A percentile compares a stretch with the other conserved stretches of the same genome.
phyloP scores from a whole-genome alignment of 2,888 invertebrate genomes.

The Erebia aethiops region DNA sequence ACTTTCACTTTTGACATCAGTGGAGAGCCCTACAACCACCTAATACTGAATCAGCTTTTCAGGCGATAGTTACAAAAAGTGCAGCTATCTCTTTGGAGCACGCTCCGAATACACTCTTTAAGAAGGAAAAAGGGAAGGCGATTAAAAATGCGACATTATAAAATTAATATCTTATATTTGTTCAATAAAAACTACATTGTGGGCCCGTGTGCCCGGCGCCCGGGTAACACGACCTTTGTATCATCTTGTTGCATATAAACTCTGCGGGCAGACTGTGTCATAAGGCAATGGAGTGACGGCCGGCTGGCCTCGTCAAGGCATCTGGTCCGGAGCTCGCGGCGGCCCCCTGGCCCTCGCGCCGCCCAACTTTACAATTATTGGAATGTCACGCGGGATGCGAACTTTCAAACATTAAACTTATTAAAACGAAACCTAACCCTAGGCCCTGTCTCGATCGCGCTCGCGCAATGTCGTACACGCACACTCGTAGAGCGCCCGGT shows the following conservation, averaged over 20 bases:
- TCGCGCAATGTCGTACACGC: constrained; percentile 67
- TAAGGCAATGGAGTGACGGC: constrained; percentile 76
- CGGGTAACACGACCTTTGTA: constrained; percentile 83
- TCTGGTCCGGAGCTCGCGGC: constrained; percentile 60
- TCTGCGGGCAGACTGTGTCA: constrained; percentile 83
- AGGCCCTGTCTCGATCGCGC: constrained; percentile 65
- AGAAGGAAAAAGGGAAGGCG: constrained; percentile 8
- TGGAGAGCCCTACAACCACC: too few species aligned
- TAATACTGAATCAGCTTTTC: too few species aligned
- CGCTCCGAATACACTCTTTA: neutral
- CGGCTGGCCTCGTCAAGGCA: constrained; percentile 66
- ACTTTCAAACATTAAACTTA: constrained; percentile 68
- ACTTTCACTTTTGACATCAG: too few species aligned
- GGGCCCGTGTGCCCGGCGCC: constrained; percentile 82
- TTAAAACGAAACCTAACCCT: constrained; percentile 74
- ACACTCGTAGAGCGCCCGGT: constrained; percentile 57
- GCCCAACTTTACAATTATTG: constrained; percentile 75
- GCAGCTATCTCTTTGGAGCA: too few species aligned
- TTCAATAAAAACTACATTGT: constrained; percentile 83
- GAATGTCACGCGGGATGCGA: constrained; percentile 81
- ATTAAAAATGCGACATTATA: constrained; percentile 77
- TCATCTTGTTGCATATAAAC: constrained; percentile 82
- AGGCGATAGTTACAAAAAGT: too few species aligned
- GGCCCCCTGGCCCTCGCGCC: constrained; percentile 50
- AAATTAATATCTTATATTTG: constrained; percentile 84